Evolutionary conservation across 2,797 vertebrate species (phyloP).

Genomic region (Helarctos malayanus): DNA sequence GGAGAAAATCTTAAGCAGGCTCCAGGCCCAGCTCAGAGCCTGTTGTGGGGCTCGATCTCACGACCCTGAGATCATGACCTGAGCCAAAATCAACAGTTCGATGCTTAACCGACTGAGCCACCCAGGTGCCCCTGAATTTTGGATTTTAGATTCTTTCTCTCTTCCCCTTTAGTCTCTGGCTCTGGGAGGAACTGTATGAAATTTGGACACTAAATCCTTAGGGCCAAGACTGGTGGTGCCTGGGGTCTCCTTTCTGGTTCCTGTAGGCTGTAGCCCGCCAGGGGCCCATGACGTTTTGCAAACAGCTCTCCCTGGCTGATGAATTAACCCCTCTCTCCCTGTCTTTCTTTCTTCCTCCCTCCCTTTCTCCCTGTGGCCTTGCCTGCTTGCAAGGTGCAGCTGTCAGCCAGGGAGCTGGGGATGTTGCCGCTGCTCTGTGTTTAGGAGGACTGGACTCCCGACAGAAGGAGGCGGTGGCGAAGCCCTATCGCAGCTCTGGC

Average conservation of each 20-base stretch:
- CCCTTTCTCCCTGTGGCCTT: background rate
- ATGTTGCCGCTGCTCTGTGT: background rate
- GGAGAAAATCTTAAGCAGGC: background rate
- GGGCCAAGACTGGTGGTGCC: background rate
- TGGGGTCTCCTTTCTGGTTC: background rate
- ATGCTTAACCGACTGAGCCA: background rate
- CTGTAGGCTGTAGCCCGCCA: background rate
- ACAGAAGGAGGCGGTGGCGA: background rate
- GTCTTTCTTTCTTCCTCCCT: background rate
- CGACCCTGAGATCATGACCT: background rate
- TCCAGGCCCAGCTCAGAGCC: background rate
- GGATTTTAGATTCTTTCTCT: background rate
- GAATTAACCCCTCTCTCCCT: background rate
- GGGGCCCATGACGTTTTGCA: background rate
- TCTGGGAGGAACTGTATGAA: background rate
- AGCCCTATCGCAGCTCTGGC: background rate
- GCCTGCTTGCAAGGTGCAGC: background rate
- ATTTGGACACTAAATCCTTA: background rate
- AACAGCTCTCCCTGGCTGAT: background rate
- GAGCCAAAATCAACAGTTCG: background rate
- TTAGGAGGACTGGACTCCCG: background rate
- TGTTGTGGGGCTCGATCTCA: background rate
- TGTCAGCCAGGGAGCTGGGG: background rate
- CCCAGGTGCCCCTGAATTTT: background rate
- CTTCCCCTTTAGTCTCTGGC: background rate